A percentile compares a stretch with the other conserved stretches of the same genome.
Evolutionary conservation across 2,797 vertebrate species (phyloP).

Genomic region (Decapterus maruadsi): DNA sequence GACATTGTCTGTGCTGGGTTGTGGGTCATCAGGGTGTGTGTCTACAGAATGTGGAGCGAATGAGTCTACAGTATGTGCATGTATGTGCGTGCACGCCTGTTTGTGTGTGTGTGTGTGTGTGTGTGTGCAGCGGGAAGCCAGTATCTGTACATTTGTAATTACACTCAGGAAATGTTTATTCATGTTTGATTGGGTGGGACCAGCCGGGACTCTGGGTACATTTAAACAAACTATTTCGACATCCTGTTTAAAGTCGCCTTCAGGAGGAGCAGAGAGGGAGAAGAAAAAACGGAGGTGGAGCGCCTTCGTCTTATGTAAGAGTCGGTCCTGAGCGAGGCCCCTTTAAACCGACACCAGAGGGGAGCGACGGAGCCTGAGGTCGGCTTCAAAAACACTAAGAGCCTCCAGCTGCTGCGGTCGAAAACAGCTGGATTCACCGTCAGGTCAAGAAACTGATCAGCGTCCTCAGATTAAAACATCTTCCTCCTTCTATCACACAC

Average conservation of each 20-base stretch:
- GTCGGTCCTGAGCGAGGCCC: constrained; percentile 5
- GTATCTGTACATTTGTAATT: constrained; percentile 89
- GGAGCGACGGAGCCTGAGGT: constrained; percentile 20
- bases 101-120: constrained; percentile 45
- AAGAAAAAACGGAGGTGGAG: constrained; percentile 72
- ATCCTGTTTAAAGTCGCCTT: constrained; percentile 92
- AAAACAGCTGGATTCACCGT: not conserved
- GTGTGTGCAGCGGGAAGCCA: constrained; percentile 64
- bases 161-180: constrained; percentile 94
- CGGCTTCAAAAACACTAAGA: constrained; percentile 18
- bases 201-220: constrained; percentile 87
- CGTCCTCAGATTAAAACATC: too few species aligned
- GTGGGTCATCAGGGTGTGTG: constrained; percentile 40
- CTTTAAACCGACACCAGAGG: constrained; percentile 28
- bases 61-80: too few species aligned
- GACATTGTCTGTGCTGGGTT: constrained; percentile 34
- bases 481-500: too few species aligned
- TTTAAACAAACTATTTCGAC: constrained; percentile 93
- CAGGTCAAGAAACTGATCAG: not conserved
- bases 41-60: constrained; percentile 10
- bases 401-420: not conserved
- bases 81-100: constrained; percentile 28
- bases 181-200: constrained; percentile 89
- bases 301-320: constrained; percentile 76
- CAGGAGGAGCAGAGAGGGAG: constrained; percentile 75